phyloP scores from a whole-genome alignment of 1,140 invertebrate species.

The Drosophila bocqueti region DNA sequence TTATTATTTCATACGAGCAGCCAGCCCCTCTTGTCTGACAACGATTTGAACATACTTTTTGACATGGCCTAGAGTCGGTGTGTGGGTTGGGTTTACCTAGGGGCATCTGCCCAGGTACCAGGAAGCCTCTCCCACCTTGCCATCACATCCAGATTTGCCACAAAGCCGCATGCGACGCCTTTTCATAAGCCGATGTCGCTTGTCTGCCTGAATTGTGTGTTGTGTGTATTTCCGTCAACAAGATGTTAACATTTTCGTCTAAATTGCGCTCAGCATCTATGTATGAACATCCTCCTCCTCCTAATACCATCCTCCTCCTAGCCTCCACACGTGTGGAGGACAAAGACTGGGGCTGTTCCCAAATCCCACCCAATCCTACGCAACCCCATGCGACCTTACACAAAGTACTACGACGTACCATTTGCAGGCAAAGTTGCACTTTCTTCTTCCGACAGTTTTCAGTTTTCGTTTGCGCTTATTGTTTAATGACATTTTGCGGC shows the following conservation, averaged over 20 bases:
- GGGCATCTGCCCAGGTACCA: background rate
- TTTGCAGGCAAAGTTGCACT: conserved; percentile 38
- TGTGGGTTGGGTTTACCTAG: conserved; percentile 14
- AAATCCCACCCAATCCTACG: background rate
- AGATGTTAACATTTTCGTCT: conserved; percentile 81
- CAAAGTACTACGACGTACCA: background rate
- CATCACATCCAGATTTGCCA: conserved; percentile 27
- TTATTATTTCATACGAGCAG: background rate
- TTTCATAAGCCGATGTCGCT: conserved; percentile 52
- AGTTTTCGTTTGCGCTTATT: conserved; percentile 45
- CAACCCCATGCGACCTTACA: background rate
- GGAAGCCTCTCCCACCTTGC: background rate
- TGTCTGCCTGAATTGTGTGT: conserved; percentile 66
- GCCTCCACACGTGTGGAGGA: conserved; percentile 2
- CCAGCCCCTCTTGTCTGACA: conserved; percentile 1
- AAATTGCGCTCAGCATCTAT: conserved; percentile 64
- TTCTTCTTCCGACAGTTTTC: conserved; percentile 48
- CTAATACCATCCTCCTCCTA: background rate
- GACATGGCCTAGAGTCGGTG: background rate
- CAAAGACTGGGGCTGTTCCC: background rate
- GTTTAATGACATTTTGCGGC: conserved; percentile 68
- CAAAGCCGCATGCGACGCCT: conserved; percentile 41
- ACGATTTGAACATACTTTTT: conserved; percentile 19
- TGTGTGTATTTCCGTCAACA: conserved; percentile 78
- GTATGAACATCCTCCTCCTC: background rate